These are phyloP conservation scores for Chrysemys picta DNA, from an alignment of 2,113 vertebrate genomes.

Conservation along the genomic window DNA sequence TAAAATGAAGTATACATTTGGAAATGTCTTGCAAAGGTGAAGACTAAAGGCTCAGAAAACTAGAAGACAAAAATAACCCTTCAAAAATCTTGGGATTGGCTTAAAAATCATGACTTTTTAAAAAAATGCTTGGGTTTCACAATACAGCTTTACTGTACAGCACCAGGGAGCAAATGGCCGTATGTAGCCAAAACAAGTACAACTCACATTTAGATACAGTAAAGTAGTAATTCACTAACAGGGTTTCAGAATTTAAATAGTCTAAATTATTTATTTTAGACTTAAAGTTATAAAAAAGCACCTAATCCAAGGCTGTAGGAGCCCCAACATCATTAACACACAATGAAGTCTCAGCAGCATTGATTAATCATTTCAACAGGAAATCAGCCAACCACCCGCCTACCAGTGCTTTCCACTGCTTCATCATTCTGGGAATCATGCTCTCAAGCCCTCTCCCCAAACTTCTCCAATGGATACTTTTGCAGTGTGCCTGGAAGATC, in stretches of 20 bases:
- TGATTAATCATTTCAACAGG: background rate
- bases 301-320: background rate
- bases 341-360: background rate
- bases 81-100: background rate
- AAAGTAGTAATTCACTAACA: slow-evolving; percentile 44
- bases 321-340: background rate
- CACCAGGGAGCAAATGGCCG: background rate
- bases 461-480: too few species aligned
- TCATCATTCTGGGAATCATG: too few species aligned
- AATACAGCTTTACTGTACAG: slow-evolving; percentile 15
- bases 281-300: background rate
- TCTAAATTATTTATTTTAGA: background rate
- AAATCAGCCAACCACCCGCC: too few species aligned
- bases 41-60: background rate
- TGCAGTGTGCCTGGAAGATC: background rate
- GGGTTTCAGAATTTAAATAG: background rate
- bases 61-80: background rate
- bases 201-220: slow-evolving; percentile 25
- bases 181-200: background rate
- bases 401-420: too few species aligned
- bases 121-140: background rate
- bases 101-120: background rate
- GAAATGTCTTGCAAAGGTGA: background rate
- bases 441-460: too few species aligned
- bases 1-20: background rate